Evolutionary conservation across 2,113 vertebrate genomes (phyloP).

Genomic region (Entelurus aequoreus): DNA sequence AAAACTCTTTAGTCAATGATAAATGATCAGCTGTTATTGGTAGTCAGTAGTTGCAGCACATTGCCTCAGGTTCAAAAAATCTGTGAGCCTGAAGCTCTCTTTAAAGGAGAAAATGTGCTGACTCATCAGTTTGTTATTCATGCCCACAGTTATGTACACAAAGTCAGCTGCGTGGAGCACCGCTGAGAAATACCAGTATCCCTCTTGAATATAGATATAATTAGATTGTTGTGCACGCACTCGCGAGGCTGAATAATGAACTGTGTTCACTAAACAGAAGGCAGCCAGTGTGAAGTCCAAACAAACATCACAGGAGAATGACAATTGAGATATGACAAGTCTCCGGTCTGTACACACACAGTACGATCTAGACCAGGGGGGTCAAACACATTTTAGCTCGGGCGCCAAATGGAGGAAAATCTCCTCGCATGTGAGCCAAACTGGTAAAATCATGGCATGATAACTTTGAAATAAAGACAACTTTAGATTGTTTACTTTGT

Average conservation of each 20-base stretch:
- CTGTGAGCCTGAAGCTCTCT: slow-evolving; percentile 45
- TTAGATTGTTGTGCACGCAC: slow-evolving; percentile 67
- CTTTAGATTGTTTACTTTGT: too few relatives aligned
- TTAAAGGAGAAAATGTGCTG: slow-evolving; percentile 54
- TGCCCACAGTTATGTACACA: slow-evolving; percentile 61
- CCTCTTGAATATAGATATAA: slow-evolving; percentile 69
- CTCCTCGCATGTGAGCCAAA: too few relatives aligned
- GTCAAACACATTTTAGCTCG: too few relatives aligned
- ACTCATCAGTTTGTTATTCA: slow-evolving; percentile 71
- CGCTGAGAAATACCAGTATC: slow-evolving; percentile 59
- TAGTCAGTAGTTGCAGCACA: slow-evolving; percentile 26
- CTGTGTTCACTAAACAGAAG: slow-evolving; percentile 36
- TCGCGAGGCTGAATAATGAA: slow-evolving; percentile 56
- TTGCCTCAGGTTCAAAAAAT: slow-evolving; percentile 47
- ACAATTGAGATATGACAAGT: slow-evolving; percentile 14
- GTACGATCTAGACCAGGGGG: not conserved
- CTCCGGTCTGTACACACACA: not conserved
- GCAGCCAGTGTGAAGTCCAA: slow-evolving; percentile 11
- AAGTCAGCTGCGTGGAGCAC: slow-evolving; percentile 59
- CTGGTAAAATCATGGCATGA: too few relatives aligned
- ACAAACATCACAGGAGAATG: slow-evolving; percentile 4
- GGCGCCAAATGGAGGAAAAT: too few relatives aligned
- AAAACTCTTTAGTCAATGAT: not conserved
- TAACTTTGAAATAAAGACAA: too few relatives aligned
- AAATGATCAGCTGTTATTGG: slow-evolving; percentile 30